A percentile compares a stretch with the other conserved stretches of the same genome.
These are phyloP conservation scores for Stenchaetothrips biformis DNA, from an alignment of 2,888 invertebrate species.

Conservation along the genomic window DNA sequence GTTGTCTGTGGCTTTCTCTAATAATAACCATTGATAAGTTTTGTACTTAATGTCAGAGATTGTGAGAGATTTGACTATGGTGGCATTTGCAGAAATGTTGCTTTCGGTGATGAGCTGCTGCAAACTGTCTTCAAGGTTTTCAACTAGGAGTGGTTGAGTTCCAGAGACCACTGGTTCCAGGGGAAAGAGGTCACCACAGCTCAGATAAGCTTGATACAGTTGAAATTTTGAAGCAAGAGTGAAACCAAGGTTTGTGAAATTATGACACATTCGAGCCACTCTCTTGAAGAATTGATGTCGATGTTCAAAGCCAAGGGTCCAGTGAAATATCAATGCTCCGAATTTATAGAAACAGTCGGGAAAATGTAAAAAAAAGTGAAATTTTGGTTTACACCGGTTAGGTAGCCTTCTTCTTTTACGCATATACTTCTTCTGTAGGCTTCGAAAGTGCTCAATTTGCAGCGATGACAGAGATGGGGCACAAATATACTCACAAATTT, in stretches of 20 bases:
- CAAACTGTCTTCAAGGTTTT: background rate
- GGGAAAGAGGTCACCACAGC: background rate
- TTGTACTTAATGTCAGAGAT: background rate
- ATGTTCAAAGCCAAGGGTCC: background rate
- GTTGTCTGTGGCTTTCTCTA: background rate
- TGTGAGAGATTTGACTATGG: background rate
- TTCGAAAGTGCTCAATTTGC: background rate
- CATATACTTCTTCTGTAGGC: background rate
- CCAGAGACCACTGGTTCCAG: background rate
- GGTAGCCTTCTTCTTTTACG: background rate
- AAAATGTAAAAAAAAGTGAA: background rate
- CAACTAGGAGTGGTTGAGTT: background rate
- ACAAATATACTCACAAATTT: background rate
- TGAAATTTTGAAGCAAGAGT: background rate
- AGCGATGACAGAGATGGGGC: background rate
- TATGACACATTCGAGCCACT: background rate
- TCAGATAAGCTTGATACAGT: background rate
- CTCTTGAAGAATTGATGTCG: background rate
- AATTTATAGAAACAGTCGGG: background rate
- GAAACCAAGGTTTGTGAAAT: background rate
- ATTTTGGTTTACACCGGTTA: background rate
- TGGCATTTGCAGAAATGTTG: background rate
- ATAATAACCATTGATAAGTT: background rate
- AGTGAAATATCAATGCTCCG: background rate
- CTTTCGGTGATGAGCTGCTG: background rate